These are phyloP conservation scores for Phoenicopterus ruber DNA, from an alignment of 2,113 vertebrate species.

Conservation along the genomic window DNA sequence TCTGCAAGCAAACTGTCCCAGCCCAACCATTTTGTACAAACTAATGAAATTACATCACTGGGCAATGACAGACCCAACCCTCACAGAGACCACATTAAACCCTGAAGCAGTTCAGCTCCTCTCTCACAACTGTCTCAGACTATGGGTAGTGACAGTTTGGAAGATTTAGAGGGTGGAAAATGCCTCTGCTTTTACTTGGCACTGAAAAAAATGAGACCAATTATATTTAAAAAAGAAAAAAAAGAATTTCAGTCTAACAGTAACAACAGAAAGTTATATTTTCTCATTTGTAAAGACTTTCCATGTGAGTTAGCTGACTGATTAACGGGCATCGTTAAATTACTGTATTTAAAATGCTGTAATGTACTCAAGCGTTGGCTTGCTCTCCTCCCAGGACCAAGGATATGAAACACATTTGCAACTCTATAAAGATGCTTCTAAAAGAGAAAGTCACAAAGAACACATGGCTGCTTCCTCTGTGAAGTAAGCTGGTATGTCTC, in stretches of 20 bases:
- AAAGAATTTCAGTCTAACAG: neutral
- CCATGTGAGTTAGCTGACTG: neutral
- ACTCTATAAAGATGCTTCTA: conserved; percentile 26
- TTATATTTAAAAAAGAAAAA: neutral
- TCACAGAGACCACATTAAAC: conserved; percentile 13
- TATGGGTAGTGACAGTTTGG: conserved; percentile 11
- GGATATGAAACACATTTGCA: conserved; percentile 57
- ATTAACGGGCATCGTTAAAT: conserved; percentile 10
- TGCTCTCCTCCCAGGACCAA: conserved; percentile 8
- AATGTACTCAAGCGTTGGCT: neutral
- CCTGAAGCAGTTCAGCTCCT: neutral
- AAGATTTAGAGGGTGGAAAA: conserved; percentile 45
- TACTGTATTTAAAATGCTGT: conserved; percentile 21
- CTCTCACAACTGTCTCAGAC: neutral
- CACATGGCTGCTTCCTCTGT: neutral
- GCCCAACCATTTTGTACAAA: neutral
- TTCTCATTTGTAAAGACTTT: conserved; percentile 41
- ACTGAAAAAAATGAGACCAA: neutral
- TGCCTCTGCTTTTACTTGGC: conserved; percentile 16
- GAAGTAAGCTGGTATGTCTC: neutral
- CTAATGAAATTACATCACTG: conserved; percentile 24
- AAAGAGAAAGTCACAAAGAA: conserved; percentile 1
- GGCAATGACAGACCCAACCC: neutral
- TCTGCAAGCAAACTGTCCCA: neutral
- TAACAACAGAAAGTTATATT: conserved; percentile 5